Evolutionary conservation across 2,888 invertebrate species (phyloP).

Genomic region (Ochropacha duplaris): DNA sequence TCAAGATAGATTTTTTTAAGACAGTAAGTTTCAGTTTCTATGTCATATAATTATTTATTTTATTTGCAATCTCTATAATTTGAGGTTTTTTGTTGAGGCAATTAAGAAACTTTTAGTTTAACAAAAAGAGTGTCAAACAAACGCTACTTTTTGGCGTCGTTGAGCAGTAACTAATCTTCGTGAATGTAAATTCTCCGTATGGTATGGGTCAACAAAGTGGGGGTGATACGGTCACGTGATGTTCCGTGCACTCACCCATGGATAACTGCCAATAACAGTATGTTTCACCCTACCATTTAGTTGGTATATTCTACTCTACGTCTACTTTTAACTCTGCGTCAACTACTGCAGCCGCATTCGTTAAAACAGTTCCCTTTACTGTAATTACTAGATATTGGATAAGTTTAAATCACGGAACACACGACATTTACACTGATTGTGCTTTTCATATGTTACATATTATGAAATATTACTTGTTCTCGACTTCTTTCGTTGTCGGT

Average conservation of each 20-base stretch:
- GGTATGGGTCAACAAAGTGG: constrained; percentile 27
- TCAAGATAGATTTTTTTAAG: too few species aligned
- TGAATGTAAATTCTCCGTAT: constrained; percentile 15
- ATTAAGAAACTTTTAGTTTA: neutral
- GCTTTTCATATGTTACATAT: constrained; percentile 11
- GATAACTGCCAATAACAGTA: constrained; percentile 66
- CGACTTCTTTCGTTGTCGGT: too few species aligned
- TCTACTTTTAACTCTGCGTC: constrained; percentile 42
- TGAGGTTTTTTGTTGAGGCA: too few species aligned
- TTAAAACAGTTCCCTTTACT: constrained; percentile 55
- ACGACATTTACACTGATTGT: constrained; percentile 45
- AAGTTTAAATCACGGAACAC: constrained; percentile 51
- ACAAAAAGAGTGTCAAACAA: neutral
- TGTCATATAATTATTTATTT: too few species aligned
- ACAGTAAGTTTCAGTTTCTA: too few species aligned
- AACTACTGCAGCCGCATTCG: constrained; percentile 49
- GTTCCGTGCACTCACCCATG: constrained; percentile 58
- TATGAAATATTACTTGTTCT: too few species aligned
- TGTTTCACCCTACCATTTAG: constrained; percentile 58
- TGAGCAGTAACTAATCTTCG: constrained; percentile 26
- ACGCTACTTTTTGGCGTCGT: constrained; percentile 27
- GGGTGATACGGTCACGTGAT: constrained; percentile 62
- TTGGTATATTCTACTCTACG: constrained; percentile 27
- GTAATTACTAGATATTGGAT: constrained; percentile 51
- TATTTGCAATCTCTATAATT: too few species aligned